Base-by-base conservation (phyloP, 2,888 invertebrate species). In the Idaea dimidiata region DNA sequence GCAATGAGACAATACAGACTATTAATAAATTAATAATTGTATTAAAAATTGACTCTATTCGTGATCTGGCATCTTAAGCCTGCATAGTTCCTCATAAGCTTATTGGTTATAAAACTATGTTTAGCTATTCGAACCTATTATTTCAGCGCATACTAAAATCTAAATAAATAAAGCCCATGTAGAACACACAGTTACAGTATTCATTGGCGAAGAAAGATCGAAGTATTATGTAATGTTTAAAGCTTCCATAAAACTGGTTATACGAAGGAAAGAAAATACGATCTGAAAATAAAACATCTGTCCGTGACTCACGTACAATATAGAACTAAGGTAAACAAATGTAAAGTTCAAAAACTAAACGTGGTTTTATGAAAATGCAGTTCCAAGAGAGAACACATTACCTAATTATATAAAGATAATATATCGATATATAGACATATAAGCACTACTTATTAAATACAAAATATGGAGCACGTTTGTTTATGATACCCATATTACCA, bases 201-300 rank as follows among this genome's bases (percentile, higher is more conserved):
- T 76, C 76, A 78, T 75, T 79, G 72, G 68, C 76, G 79, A 73
- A 71, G 71, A 81, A 76, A 79, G 78, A 83, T 79, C 73, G 76
- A 78, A 78, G 80, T 79, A 81, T 84, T 86, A 84, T 87, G 86
- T 81, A 84, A 87, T 78, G 79, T 83, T 78, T 79, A 75, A 82
- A 84, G 81, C 81, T 81, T 77, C 83, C 83, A 83, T 86, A 88
- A 87, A 87, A 78, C 79, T 78, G 81, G 78, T 84, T 84, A 84
- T 83, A 83, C 80, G 81, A 82, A 73, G 78, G 74, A 78, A 78
- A 78, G 79, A 80, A 81, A 80, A 80, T 81, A 81, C 75, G 70
- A 72, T 74, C 81, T 77, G 77, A 80, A 83, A 85, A 88, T 88
- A 87, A 86, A 87, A 87, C 88, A 84, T 86, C 84, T 85, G 88